Base-by-base conservation (phyloP, 2,797 vertebrate species). In the Mergus octosetaceus region DNA sequence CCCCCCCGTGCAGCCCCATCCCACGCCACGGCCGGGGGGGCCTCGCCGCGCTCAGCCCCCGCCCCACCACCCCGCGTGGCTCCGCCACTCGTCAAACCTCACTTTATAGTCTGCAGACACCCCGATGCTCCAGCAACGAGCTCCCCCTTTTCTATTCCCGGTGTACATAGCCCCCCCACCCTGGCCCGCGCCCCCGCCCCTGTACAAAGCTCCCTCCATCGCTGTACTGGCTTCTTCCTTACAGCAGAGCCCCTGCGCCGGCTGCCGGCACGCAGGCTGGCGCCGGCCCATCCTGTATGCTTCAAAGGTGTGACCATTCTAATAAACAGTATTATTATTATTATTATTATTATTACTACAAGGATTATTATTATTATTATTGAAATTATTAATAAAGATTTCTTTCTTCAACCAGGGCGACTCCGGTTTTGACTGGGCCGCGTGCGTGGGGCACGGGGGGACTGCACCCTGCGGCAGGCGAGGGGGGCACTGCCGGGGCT, bases 381-480 rank as follows among this genome's bases (percentile, higher is more conserved):
- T 98, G 98, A 98, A 97, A 97, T 98, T 98, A 99, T 98, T 98
- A 99, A 99, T 99, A 99, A 99, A 99, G 98, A 98, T 98, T 99
- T 98, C 98, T 99, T 99, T 99, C 98, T 98, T 98, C 98, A 98
- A 98, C 97, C 96, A 98, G 97, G 96, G 94, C 8, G 83, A 71
- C 91, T 96, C 93, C 92, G 57, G 65, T 89, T 95, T 94, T 97
- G 86, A 94, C 92, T 95, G 91, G 92, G 89, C 73, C 2, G 25
- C 3, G 38, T 54, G 34, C 9, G 5, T 1, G 3, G n/a, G 39
- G 41, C 0, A 0, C 21, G 4, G 13, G 4, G 58, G 75, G n/a
- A 41, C 70, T 41, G 45, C 34, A 56, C 54, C 30, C 27, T 34
- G 74, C 43, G 3, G 41, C 38, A n/a, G 43, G 60, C 1, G 3